Percentiles rank a stretch among this genome's conserved stretches.
Conservation (phyloP, 2,888 invertebrate species). For the Patella depressa region DNA sequence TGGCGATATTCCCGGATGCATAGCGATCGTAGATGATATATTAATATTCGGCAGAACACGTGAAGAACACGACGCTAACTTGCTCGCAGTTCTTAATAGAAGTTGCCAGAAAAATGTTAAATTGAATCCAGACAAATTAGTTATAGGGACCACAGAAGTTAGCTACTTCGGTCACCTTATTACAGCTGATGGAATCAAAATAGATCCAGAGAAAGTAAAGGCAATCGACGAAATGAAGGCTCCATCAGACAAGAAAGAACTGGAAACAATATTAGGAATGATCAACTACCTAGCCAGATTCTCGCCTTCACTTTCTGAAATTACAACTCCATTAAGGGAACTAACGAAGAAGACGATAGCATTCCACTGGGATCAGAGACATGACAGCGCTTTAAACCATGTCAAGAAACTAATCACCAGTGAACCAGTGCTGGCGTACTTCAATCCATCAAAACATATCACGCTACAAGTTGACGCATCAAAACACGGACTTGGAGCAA, state of each 20-base stretch:
- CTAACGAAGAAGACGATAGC: constrained; percentile 4
- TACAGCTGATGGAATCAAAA: background rate
- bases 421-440: constrained; percentile 17
- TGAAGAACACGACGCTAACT: constrained; percentile 39
- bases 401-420: constrained; percentile 14
- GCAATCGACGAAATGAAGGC: constrained; percentile 4
- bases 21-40: constrained; percentile 37
- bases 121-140: constrained; percentile 35
- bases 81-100: constrained; percentile 27
- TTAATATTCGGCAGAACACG: constrained; percentile 29
- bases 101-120: constrained; percentile 25
- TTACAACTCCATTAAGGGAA: constrained; percentile 15
- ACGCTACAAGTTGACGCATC: constrained; percentile 19
- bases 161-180: constrained; percentile 26
- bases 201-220: constrained; percentile 16
- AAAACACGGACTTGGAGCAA: constrained; percentile 31
- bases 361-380: constrained; percentile 18
- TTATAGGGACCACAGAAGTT: constrained; percentile 27
- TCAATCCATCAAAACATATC: constrained; percentile 20
- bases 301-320: constrained; percentile 22
- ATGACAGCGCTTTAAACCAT: constrained; percentile 9
- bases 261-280: constrained; percentile 27
- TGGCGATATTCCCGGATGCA: constrained; percentile 28
- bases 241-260: constrained; percentile 19
- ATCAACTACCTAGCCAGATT: constrained; percentile 32